Evolutionary conservation across 2,113 vertebrate genomes (phyloP).

Genomic region (Phalacrocorax pelagicus): DNA sequence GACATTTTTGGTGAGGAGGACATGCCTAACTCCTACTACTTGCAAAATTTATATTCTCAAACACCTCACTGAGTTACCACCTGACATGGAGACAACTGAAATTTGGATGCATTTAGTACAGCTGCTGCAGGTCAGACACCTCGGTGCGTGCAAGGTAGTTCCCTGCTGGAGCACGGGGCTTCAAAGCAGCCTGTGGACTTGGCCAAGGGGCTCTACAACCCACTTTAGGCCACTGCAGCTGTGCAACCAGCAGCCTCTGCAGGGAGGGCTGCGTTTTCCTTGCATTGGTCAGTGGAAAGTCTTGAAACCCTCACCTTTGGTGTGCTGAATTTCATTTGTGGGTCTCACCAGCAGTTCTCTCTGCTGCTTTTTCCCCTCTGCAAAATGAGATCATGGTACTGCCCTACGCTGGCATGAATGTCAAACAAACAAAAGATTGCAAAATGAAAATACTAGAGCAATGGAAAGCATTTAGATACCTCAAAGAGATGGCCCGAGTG

Average conservation of each 20-base stretch:
- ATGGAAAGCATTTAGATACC: not conserved
- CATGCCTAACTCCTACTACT: not conserved
- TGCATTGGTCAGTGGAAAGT: not conserved
- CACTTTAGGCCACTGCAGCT: not conserved
- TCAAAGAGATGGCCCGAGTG: not conserved
- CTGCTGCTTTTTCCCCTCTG: not conserved
- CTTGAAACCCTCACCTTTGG: not conserved
- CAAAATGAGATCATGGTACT: not conserved
- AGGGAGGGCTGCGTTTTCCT: not conserved
- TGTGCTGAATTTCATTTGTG: not conserved
- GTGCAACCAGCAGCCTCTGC: not conserved
- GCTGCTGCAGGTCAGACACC: not conserved
- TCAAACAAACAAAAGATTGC: not conserved
- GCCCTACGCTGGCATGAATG: fast-evolving
- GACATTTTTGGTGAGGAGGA: not conserved
- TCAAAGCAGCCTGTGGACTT: not conserved
- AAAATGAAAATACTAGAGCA: not conserved
- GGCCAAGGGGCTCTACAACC: not conserved
- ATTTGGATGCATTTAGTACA: not conserved
- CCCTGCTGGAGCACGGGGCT: not conserved
- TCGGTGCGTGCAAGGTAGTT: not conserved
- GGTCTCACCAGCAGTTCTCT: not conserved
- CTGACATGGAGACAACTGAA: not conserved
- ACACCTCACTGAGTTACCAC: not conserved
- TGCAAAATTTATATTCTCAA: not conserved